Evolutionary conservation across 2,113 vertebrate genomes (phyloP).

Genomic region (Zapornia atra): DNA sequence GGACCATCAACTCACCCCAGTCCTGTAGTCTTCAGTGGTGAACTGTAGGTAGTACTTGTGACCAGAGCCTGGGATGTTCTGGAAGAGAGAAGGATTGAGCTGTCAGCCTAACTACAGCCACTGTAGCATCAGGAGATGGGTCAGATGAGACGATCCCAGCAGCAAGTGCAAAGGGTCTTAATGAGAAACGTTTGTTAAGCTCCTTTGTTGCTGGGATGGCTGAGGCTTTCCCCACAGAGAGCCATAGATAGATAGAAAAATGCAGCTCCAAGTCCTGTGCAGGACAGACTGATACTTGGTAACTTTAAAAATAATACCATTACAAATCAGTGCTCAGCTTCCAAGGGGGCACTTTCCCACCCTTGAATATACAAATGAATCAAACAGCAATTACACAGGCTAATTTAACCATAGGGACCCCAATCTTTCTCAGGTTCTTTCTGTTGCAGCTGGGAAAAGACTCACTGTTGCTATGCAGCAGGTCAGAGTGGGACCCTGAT

Average conservation of each 20-base stretch:
- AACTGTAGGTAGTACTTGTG: conserved; percentile 72
- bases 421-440: neutral
- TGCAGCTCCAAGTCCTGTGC: neutral
- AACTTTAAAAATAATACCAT: neutral
- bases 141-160: neutral
- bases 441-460: neutral
- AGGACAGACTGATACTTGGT: neutral
- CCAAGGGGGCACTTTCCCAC: neutral
- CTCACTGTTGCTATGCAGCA: fast-evolving
- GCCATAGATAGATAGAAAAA: neutral
- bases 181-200: too few relatives aligned
- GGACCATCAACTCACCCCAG: conserved; percentile 59
- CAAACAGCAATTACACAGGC: neutral
- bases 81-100: conserved; percentile 27
- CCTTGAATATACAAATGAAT: neutral
- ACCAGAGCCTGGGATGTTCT: conserved; percentile 61
- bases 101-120: neutral
- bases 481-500: neutral
- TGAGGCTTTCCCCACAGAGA: neutral
- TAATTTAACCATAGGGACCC: neutral
- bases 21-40: conserved; percentile 47
- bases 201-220: too few relatives aligned
- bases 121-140: neutral
- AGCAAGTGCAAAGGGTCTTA: neutral
- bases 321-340: neutral